phyloP scores from a whole-genome alignment of 2,888 invertebrate species.

The Cryptus armator region DNA sequence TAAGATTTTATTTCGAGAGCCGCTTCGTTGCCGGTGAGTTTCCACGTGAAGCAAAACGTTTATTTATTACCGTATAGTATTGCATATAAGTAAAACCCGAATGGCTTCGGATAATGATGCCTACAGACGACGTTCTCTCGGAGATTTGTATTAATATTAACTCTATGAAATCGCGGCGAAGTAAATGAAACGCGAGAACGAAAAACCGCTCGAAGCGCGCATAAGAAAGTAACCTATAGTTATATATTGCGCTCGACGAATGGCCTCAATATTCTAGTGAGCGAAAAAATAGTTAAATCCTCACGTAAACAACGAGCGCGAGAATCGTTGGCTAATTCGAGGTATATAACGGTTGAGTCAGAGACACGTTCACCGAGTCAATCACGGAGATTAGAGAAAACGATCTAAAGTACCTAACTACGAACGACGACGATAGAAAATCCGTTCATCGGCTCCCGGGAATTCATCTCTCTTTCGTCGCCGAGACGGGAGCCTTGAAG shows the following conservation, averaged over 20 bases:
- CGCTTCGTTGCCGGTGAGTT: not conserved
- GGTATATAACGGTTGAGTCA: not conserved
- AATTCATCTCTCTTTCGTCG: constrained; percentile 4
- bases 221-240: not conserved
- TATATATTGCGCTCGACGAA: not conserved
- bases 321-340: not conserved
- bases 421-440: constrained; percentile 21
- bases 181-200: constrained; percentile 28
- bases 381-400: constrained; percentile 6
- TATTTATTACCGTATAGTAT: not conserved
- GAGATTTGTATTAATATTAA: constrained; percentile 21
- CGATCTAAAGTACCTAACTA: not conserved
- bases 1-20: constrained; percentile 79
- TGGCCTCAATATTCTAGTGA: not conserved
- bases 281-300: not conserved
- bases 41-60: not conserved
- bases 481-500: not conserved
- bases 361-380: not conserved
- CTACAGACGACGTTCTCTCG: not conserved
- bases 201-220: not conserved
- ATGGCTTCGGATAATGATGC: constrained; percentile 1
- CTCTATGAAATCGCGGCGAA: constrained; percentile 9
- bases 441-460: constrained; percentile 9
- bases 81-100: not conserved
- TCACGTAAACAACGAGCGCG: not conserved